Evolutionary conservation across 2,113 vertebrate species (phyloP).

Genomic region (Burhinus oedicnemus): DNA sequence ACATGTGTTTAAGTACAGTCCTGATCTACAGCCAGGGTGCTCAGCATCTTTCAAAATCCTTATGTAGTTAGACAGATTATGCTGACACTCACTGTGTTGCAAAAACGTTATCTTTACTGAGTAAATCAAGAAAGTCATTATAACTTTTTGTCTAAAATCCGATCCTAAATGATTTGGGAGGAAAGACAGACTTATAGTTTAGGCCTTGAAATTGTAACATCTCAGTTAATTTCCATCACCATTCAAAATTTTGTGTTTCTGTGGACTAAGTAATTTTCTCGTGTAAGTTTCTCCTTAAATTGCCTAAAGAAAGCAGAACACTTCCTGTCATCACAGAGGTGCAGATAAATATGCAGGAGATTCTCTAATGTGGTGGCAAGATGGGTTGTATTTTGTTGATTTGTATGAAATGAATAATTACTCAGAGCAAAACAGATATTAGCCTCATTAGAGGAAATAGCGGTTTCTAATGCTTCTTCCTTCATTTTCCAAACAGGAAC

Average conservation of each 20-base stretch:
- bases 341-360: not conserved
- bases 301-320: not conserved
- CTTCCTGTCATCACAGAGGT: not conserved
- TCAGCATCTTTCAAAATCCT: not conserved
- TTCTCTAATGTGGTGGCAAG: not conserved
- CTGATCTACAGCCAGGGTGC: not conserved
- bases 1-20: not conserved
- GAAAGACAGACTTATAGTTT: not conserved
- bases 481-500: not conserved
- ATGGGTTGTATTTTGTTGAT: not conserved
- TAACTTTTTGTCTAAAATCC: not conserved
- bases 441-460: not conserved
- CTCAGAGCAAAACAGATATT: not conserved
- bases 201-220: not conserved
- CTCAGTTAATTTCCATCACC: not conserved
- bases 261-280: not conserved
- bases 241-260: not conserved
- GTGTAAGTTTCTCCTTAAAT: not conserved
- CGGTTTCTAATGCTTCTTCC: not conserved
- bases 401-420: not conserved
- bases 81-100: not conserved
- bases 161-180: not conserved
- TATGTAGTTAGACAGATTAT: not conserved
- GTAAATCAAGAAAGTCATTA: not conserved
- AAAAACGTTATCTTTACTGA: not conserved